These are phyloP conservation scores for Augochlora pura DNA, from an alignment of 1,140 invertebrate species.

Conservation along the genomic window DNA sequence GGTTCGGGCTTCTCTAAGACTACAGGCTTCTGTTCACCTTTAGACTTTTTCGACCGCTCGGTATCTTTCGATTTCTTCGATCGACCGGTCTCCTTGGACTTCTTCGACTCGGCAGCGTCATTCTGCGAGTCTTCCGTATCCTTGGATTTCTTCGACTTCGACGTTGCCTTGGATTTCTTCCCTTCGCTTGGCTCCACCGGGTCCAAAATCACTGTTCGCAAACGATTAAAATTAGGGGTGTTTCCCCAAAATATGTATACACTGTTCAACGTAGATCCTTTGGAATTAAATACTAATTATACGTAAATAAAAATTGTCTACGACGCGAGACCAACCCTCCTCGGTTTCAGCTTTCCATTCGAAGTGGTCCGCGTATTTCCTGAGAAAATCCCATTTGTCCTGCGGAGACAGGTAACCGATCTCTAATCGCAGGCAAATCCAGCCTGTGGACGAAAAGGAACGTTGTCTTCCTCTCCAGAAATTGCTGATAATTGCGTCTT, in stretches of 20 bases:
- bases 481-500: background rate
- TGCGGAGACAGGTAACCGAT: constrained; percentile 46
- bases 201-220: constrained; percentile 5
- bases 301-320: too few species aligned
- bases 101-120: background rate
- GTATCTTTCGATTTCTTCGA: constrained; percentile 8
- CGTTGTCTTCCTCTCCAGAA: background rate
- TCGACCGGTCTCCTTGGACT: background rate
- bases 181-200: background rate
- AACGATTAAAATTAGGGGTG: background rate
- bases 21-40: background rate
- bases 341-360: constrained; percentile 40
- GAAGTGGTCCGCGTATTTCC: constrained; percentile 58
- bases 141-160: background rate
- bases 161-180: background rate
- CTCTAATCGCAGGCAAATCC: constrained; percentile 54
- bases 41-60: background rate
- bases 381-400: constrained; percentile 64
- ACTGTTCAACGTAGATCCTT: too few species aligned
- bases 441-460: constrained; percentile 48
- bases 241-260: too few species aligned
- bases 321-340: background rate
- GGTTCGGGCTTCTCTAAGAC: constrained; percentile 32
- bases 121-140: background rate
- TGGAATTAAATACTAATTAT: too few species aligned